A percentile compares a stretch with the other conserved stretches of the same genome.
Evolutionary conservation across 2,888 invertebrate species (phyloP).

Genomic region (Harpalus rubripes): DNA sequence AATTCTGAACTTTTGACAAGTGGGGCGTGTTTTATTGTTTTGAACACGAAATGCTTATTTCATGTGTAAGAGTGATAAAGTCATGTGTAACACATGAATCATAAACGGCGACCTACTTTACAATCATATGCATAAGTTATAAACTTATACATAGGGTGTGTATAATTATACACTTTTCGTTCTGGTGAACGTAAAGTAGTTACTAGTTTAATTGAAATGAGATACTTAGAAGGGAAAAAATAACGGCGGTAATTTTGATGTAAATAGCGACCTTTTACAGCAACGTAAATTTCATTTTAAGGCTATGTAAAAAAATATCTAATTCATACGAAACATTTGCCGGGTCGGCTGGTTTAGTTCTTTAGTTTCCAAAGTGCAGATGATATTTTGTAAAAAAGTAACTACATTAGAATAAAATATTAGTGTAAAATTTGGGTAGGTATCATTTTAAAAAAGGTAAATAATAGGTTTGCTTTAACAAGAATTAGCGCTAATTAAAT

Average conservation of each 20-base stretch:
- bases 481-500: no score
- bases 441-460: no score
- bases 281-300: no score
- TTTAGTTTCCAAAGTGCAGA: no score
- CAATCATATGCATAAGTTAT: background rate
- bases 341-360: no score
- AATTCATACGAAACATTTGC: no score
- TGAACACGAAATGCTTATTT: slow-evolving; percentile 46
- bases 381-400: no score
- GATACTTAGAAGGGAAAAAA: background rate
- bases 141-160: slow-evolving; percentile 13
- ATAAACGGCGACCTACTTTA: slow-evolving; percentile 34
- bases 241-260: background rate
- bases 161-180: background rate
- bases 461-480: no score
- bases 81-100: slow-evolving; percentile 20
- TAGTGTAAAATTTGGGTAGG: no score
- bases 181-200: background rate
- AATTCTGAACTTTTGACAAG: slow-evolving; percentile 4
- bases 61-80: slow-evolving; percentile 47
- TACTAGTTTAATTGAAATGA: background rate
- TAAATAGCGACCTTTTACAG: background rate
- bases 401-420: no score
- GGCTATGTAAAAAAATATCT: no score
- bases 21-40: slow-evolving; percentile 31